phyloP scores from a whole-genome alignment of 2,888 invertebrate genomes.

The Drosophila fulvimacula region DNA sequence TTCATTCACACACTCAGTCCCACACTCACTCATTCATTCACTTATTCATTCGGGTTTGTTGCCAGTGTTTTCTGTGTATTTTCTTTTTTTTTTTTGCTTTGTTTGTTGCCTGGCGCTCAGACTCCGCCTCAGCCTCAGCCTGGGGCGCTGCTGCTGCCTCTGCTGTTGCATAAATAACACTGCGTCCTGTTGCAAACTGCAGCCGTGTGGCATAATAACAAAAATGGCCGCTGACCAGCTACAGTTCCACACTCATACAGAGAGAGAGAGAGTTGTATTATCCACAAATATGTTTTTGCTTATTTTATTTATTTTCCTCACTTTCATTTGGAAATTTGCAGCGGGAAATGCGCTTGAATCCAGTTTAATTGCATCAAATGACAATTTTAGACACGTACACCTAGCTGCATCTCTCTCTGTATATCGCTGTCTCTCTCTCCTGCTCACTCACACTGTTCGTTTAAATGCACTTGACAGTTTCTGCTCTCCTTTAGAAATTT shows the following conservation, averaged over 20 bases:
- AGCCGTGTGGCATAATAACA: slow-evolving; percentile 45
- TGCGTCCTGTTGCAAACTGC: slow-evolving; percentile 34
- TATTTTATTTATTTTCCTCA: slow-evolving; percentile 28
- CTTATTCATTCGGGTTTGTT: slow-evolving; percentile 32
- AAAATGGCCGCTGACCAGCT: slow-evolving; percentile 29
- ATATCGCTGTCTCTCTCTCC: neutral
- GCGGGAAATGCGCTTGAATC: neutral
- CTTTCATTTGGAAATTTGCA: slow-evolving; percentile 13
- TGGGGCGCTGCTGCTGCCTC: slow-evolving; percentile 8
- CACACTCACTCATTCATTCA: slow-evolving; percentile 24
- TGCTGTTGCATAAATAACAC: slow-evolving; percentile 49
- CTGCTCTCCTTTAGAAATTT: neutral
- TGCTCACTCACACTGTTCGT: neutral
- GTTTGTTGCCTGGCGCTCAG: slow-evolving; percentile 4
- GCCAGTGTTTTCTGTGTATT: slow-evolving; percentile 27
- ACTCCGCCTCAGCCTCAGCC: neutral
- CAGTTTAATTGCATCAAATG: slow-evolving; percentile 12
- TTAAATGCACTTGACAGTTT: neutral
- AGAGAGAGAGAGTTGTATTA: slow-evolving; percentile 8
- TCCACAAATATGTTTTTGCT: slow-evolving; percentile 21
- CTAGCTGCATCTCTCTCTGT: neutral
- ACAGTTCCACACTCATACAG: slow-evolving; percentile 8
- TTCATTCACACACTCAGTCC: slow-evolving; percentile 18
- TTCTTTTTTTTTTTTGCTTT: slow-evolving; percentile 26
- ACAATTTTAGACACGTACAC: no score